These are phyloP conservation scores for Emmelina monodactyla DNA, from an alignment of 2,888 invertebrate species.

Conservation along the genomic window DNA sequence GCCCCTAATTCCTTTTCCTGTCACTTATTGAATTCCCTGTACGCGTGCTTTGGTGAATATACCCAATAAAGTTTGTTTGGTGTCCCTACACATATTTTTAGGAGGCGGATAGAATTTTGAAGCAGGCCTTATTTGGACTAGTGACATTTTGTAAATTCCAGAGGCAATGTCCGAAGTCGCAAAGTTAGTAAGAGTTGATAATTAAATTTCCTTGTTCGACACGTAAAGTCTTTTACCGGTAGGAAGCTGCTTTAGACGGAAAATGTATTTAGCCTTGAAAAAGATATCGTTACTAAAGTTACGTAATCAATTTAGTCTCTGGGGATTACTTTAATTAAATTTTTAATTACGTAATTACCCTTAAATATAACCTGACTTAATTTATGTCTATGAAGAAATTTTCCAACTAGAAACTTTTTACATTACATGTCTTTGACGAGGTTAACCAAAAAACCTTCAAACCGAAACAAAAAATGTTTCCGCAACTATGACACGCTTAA, in stretches of 20 bases:
- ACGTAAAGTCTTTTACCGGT: constrained; percentile 60
- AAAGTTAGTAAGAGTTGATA: constrained; percentile 56
- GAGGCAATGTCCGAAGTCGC: constrained; percentile 36
- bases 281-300: too few species aligned
- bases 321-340: too few species aligned
- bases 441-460: too few species aligned
- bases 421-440: neutral
- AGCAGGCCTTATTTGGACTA: constrained; percentile 26
- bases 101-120: constrained; percentile 50
- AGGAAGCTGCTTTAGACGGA: too few species aligned
- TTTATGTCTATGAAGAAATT: too few species aligned
- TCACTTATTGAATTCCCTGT: constrained; percentile 57
- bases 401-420: neutral
- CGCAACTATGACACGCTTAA: constrained; percentile 54
- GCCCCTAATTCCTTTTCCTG: constrained; percentile 42
- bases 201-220: constrained; percentile 62
- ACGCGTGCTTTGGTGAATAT: constrained; percentile 51
- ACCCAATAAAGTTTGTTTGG: constrained; percentile 59
- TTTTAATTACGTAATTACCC: too few species aligned
- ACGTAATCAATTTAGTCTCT: too few species aligned
- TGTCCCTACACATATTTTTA: constrained; percentile 47
- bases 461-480: constrained; percentile 53
- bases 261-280: too few species aligned
- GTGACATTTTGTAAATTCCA: constrained; percentile 31
- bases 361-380: too few species aligned